These are phyloP conservation scores for Ceratosolen solmsi DNA, from an alignment of 1,140 invertebrate species.

Conservation along the genomic window DNA sequence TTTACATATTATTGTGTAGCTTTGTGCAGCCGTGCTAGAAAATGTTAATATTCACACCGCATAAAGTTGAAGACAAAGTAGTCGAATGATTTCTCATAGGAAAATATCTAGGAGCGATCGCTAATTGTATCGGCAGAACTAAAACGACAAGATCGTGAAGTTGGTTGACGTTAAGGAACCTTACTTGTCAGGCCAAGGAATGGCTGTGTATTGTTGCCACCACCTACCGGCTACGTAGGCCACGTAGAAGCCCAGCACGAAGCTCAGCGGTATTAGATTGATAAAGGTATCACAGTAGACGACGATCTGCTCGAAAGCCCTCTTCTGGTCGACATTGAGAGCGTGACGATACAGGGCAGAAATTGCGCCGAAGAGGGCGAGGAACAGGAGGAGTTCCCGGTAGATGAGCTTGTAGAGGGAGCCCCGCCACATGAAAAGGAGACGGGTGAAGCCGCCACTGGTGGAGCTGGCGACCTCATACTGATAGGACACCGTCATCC, in stretches of 20 bases:
- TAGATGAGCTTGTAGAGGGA: conserved; percentile 86
- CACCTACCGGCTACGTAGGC: conserved; percentile 81
- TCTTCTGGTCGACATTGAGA: conserved; percentile 76
- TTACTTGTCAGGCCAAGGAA: conserved; percentile 85
- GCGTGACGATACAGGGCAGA: conserved; percentile 79
- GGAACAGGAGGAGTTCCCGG: conserved; percentile 80
- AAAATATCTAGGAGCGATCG: too few species aligned
- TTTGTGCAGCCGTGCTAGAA: too few species aligned
- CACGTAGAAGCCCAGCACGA: conserved; percentile 85
- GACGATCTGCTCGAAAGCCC: conserved; percentile 79
- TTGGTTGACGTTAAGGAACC: conserved; percentile 39
- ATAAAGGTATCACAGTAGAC: conserved; percentile 80
- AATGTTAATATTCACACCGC: too few species aligned
- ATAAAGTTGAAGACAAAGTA: too few species aligned
- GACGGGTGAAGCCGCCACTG: conserved; percentile 80
- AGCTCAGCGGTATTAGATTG: conserved; percentile 79
- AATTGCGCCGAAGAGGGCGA: conserved; percentile 76
- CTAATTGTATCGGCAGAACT: too few species aligned
- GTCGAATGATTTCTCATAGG: too few species aligned
- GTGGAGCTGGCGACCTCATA: conserved; percentile 83
- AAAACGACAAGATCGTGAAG: neutral
- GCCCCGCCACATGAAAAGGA: conserved; percentile 84
- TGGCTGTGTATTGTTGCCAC: conserved; percentile 83
- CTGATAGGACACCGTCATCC: conserved; percentile 85
- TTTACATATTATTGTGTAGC: too few species aligned